A percentile compares a stretch with the other conserved stretches of the same genome.
phyloP scores from a whole-genome alignment of 2,797 vertebrate species.

The Acanthiza pusilla region DNA sequence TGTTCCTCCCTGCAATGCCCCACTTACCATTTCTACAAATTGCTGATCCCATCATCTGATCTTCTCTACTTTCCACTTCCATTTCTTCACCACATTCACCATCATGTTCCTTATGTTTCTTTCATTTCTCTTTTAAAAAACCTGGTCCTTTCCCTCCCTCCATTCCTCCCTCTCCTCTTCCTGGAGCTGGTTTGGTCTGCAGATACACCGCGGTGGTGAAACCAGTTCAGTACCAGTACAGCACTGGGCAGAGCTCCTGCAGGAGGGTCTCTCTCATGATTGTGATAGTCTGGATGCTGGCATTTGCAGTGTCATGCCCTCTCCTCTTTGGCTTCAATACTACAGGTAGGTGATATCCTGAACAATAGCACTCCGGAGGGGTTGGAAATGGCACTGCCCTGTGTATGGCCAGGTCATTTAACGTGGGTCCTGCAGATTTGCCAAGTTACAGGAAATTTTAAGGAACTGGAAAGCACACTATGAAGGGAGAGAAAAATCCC shows the following conservation, averaged over 20 bases:
- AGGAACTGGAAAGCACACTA: neutral
- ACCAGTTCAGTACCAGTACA: slow-evolving; percentile 91
- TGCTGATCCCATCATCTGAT: neutral
- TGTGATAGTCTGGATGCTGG: slow-evolving; percentile 86
- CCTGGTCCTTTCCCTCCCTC: neutral
- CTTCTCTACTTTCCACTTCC: neutral
- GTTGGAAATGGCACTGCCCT: neutral
- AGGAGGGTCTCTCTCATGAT: slow-evolving; percentile 90
- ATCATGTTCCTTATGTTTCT: neutral
- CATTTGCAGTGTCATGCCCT: slow-evolving; percentile 90
- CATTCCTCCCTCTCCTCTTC: neutral
- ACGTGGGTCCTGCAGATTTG: neutral
- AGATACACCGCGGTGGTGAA: slow-evolving; percentile 94
- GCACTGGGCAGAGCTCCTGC: slow-evolving; percentile 87
- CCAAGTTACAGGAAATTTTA: neutral
- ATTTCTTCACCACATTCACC: neutral
- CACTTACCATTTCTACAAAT: neutral
- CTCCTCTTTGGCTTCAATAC: slow-evolving; percentile 95
- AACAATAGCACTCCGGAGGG: fast-evolving
- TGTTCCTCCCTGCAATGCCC: neutral
- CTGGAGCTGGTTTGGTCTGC: slow-evolving; percentile 16
- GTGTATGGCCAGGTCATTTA: neutral
- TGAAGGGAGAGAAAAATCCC: neutral
- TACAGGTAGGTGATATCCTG: slow-evolving; percentile 79
- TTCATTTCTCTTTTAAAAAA: neutral